These are phyloP conservation scores for Elysia crispata DNA, from an alignment of 2,888 invertebrate species.

Conservation along the genomic window DNA sequence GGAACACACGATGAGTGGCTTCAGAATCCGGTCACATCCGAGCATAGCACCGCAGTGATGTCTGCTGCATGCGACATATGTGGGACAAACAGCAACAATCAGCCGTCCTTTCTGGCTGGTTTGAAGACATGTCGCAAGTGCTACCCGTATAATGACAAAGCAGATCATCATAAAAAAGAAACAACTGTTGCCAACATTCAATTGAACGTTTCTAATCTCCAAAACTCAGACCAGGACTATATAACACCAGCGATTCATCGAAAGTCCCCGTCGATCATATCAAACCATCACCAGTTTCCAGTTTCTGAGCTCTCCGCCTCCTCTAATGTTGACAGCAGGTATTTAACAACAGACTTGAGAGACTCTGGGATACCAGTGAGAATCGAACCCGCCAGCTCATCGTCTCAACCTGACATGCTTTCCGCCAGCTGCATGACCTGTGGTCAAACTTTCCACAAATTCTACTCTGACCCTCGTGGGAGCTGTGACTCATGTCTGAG, in stretches of 20 bases:
- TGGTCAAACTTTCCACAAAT: constrained; percentile 36
- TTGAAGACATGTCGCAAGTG: too few relatives aligned
- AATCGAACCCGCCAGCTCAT: background rate
- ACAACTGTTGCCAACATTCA: background rate
- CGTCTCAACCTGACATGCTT: background rate
- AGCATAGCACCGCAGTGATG: too few relatives aligned
- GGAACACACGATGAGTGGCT: background rate
- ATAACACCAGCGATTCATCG: too few relatives aligned
- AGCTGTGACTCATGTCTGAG: constrained; percentile 34
- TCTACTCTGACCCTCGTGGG: constrained; percentile 27
- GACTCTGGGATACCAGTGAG: background rate
- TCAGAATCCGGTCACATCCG: background rate
- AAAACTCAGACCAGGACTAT: too few relatives aligned
- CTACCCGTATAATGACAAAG: too few relatives aligned
- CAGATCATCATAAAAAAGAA: background rate
- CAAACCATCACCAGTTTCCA: too few relatives aligned
- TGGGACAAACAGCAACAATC: background rate
- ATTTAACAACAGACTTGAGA: too few relatives aligned
- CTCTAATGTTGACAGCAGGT: too few relatives aligned
- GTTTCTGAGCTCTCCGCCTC: too few relatives aligned
- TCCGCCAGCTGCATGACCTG: constrained; percentile 39
- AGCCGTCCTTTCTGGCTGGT: too few relatives aligned
- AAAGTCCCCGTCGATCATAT: too few relatives aligned
- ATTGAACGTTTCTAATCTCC: background rate
- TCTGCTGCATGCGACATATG: background rate